These are phyloP conservation scores for Ammodytes dubius DNA, from an alignment of 2,113 vertebrate genomes.

Conservation along the genomic window DNA sequence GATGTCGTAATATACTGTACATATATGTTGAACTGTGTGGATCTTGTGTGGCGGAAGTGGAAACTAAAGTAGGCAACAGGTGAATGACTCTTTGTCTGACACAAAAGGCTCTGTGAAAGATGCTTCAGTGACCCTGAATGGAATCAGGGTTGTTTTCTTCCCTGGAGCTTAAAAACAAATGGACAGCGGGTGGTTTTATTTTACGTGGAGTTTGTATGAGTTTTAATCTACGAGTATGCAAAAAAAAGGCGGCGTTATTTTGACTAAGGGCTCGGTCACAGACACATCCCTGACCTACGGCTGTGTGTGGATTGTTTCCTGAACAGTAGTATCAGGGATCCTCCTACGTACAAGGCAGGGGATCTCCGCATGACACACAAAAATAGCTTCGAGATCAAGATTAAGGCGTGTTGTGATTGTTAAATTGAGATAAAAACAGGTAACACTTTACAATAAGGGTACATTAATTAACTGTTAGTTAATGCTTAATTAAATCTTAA, in stretches of 20 bases:
- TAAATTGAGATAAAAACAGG: not conserved
- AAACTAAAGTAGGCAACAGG: not conserved
- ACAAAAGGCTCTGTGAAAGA: not conserved
- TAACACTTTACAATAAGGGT: no score
- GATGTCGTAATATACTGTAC: slow-evolving; percentile 2
- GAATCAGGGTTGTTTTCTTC: not conserved
- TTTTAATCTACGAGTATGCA: not conserved
- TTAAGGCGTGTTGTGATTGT: not conserved
- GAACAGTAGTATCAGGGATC: slow-evolving; percentile 31
- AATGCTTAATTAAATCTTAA: no score
- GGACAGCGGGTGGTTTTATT: not conserved
- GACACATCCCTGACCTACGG: slow-evolving; percentile 49
- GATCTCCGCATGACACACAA: slow-evolving; percentile 8
- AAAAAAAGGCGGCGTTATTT: not conserved
- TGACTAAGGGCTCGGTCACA: not conserved
- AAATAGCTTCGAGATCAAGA: slow-evolving; percentile 6
- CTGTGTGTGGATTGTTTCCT: slow-evolving; percentile 37
- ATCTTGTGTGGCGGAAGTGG: not conserved
- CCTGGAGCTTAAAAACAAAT: not conserved
- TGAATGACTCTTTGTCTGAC: not conserved
- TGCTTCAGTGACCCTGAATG: not conserved
- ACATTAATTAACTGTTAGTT: no score
- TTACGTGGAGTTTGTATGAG: slow-evolving; percentile 12
- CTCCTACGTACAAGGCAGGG: slow-evolving; percentile 9
- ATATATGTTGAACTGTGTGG: not conserved